phyloP scores from a whole-genome alignment of 2,888 invertebrate species.

The Phymatocera aterrima region DNA sequence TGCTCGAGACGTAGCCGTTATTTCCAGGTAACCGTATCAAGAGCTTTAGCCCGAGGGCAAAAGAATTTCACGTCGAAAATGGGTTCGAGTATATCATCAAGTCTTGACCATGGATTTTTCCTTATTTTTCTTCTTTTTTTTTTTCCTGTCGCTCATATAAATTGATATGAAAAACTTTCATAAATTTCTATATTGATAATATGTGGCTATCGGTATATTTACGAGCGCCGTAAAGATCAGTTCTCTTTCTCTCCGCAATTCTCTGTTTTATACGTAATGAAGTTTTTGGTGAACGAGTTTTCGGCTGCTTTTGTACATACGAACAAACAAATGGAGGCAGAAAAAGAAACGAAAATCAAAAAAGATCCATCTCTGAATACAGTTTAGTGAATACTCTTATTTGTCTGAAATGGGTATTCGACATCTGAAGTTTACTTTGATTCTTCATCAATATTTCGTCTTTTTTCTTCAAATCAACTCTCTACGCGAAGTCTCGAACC shows the following conservation, averaged over 20 bases:
- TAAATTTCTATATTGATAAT: background rate
- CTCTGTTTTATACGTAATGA: background rate
- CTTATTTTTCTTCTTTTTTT: background rate
- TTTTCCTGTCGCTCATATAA: background rate
- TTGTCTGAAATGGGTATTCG: no score
- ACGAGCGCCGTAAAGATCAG: background rate
- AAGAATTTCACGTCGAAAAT: background rate
- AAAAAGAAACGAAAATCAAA: no score
- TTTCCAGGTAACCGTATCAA: constrained; percentile 8
- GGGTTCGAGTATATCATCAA: background rate
- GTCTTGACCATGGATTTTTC: constrained; percentile 6
- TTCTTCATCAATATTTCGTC: no score
- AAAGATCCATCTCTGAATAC: no score
- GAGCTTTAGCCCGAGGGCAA: background rate
- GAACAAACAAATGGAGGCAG: no score
- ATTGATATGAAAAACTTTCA: background rate
- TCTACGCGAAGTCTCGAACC: no score
- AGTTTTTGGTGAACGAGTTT: background rate
- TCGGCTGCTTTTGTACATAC: no score
- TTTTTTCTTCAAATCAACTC: no score
- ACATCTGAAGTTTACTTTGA: no score
- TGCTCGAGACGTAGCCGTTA: background rate
- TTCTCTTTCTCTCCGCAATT: background rate
- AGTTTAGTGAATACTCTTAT: no score
- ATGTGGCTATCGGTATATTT: background rate